Conservation (phyloP, 2,113 vertebrate genomes). For the Hipposideros armiger region DNA sequence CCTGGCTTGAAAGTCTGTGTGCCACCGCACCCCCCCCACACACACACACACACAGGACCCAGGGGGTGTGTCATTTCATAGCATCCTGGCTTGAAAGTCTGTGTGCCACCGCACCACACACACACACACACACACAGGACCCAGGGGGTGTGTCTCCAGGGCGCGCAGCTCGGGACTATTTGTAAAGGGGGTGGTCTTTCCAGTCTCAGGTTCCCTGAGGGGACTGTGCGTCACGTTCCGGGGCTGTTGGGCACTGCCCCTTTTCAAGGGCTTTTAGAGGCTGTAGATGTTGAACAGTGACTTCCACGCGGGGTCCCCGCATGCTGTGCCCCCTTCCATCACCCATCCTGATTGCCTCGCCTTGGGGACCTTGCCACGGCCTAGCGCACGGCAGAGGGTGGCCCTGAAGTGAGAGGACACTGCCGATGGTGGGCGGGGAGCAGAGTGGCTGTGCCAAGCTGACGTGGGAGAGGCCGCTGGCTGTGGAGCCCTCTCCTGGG, state of each 20-base stretch:
- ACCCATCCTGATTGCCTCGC: neutral
- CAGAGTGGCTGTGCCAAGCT: accelerated
- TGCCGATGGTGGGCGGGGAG: neutral
- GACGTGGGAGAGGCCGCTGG: neutral
- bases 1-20: neutral
- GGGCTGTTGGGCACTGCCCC: neutral
- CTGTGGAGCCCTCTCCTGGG: accelerated
- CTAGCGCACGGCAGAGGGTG: neutral
- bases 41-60: too few relatives aligned
- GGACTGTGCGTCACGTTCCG: accelerated
- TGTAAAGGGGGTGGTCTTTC: accelerated
- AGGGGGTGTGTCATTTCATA: too few relatives aligned
- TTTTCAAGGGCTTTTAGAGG: neutral
- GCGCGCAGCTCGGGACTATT: accelerated
- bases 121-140: too few relatives aligned
- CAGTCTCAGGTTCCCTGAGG: neutral
- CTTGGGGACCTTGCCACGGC: neutral
- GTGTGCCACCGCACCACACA: too few relatives aligned
- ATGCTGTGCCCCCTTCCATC: accelerated
- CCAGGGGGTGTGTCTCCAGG: neutral
- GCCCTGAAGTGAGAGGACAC: neutral
- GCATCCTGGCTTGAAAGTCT: too few relatives aligned
- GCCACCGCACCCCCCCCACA: too few relatives aligned
- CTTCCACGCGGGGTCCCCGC: neutral
- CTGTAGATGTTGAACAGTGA: accelerated